Conservation (phyloP, 2,888 invertebrate species). For the Loripinus fragilis region DNA sequence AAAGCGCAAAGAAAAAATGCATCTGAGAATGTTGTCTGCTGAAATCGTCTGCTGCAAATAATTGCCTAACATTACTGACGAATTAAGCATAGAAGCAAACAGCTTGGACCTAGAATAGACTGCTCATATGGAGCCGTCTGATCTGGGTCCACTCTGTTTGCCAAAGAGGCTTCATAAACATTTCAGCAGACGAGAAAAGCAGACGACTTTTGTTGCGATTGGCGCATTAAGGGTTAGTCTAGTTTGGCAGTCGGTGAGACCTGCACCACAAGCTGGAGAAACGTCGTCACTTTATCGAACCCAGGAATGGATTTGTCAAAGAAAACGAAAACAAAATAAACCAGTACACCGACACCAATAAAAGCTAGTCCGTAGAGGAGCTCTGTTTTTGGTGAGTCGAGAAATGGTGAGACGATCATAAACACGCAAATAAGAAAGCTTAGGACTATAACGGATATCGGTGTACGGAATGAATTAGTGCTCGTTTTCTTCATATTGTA, state of each 20-base stretch:
- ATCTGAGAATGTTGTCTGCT: no score
- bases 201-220: no score
- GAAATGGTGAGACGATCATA: slow-evolving; percentile 56
- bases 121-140: no score
- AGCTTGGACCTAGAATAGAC: no score
- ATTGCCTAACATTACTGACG: no score
- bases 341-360: slow-evolving; percentile 33
- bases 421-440: slow-evolving; percentile 41
- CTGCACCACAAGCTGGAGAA: slow-evolving; percentile 36
- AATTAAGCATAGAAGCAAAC: no score
- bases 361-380: slow-evolving; percentile 53
- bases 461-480: slow-evolving; percentile 31
- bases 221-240: no score
- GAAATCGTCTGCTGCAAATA: no score
- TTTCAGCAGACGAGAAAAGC: no score
- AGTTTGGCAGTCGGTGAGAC: slow-evolving; percentile 32
- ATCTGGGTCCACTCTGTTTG: no score
- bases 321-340: slow-evolving; percentile 56
- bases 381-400: slow-evolving; percentile 44
- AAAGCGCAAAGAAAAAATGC: no score
- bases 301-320: slow-evolving; percentile 42
- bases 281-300: slow-evolving; percentile 17
- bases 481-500: slow-evolving; percentile 2
- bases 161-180: no score
- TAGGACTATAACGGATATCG: slow-evolving; percentile 42